Evolutionary conservation across 2,797 vertebrate genomes (phyloP), one percentile per base, ranked within the genome.

Genomic region (Sciurus carolinensis): DNA sequence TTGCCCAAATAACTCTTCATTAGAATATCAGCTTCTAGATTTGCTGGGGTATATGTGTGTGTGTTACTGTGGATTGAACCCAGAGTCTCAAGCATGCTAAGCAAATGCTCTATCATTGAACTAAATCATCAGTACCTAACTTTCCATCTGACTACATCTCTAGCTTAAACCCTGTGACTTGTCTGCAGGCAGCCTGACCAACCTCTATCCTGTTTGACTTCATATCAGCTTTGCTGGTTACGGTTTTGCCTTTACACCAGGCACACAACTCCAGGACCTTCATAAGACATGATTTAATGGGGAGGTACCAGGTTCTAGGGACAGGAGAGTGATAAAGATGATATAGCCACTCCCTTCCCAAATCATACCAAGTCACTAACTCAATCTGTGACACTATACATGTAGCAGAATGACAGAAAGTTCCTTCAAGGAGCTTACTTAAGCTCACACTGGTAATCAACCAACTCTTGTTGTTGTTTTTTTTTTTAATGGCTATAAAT

Each of bases 391-490:
- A 33, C 67, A 87, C 20, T 79, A 57, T 66, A 24, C 22, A 80
- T 73, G 39, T 50, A 72, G 90, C 0, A 76, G 77, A 69, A 24
- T 66, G 64, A 59, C 57, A 81, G 73, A 67, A 95, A 76, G 13
- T 11, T 44, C n/a, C 36, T 39, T 85, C 30, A 28, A 91, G 15
- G 44, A 84, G 12, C 15, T 85, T 11, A 2, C 4, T n/a, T 66
- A 87, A 94, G 6, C 5, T 95, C 39, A n/a, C 9, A 79, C 4
- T 96, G 66, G 33, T 73, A 88, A 96, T 77, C 86, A 95, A 92
- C 7, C 24, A 92, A 28, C 9, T 87, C 54, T 44, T 12, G 18
- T 39, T 89, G 96, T 84, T 30, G 17, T 5, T 3, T 7, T 57
- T 57, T 57, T 22, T 57, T 57, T 39, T 39, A 39, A 87, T 95